phyloP scores from a whole-genome alignment of 2,113 vertebrate genomes.

The Neodontobutis hainanensis region DNA sequence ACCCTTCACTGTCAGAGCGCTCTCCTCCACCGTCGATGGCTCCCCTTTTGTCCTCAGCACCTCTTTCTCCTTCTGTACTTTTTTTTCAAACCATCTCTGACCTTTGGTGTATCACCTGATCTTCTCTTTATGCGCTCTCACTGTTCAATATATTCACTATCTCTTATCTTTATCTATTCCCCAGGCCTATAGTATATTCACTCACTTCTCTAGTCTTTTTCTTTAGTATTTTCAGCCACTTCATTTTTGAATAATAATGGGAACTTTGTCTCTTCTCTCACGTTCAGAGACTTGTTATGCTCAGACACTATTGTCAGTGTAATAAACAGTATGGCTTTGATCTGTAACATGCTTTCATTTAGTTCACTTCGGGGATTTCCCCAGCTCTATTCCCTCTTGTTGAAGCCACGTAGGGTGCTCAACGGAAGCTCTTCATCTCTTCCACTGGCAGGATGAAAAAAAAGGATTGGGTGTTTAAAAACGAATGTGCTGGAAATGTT shows the following conservation, averaged over 20 bases:
- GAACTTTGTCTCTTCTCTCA: constrained; percentile 4
- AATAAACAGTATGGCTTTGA: constrained; percentile 56
- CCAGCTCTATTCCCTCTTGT: constrained; percentile 41
- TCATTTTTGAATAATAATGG: constrained; percentile 11
- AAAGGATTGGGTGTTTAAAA: constrained; percentile 38
- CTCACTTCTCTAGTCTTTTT: not conserved
- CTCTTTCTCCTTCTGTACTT: constrained; percentile 5
- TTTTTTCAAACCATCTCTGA: constrained; percentile 35
- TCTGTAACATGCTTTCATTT: constrained; percentile 54
- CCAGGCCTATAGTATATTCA: not conserved
- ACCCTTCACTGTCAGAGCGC: constrained; percentile 56
- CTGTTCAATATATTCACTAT: constrained; percentile 8
- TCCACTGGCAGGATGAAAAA: constrained; percentile 39
- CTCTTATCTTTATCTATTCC: not conserved
- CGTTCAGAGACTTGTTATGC: constrained; percentile 39
- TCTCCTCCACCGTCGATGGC: constrained; percentile 7
- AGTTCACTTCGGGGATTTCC: constrained; percentile 41
- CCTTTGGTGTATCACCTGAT: constrained; percentile 43
- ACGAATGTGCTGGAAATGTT: constrained; percentile 2
- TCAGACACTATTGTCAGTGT: constrained; percentile 41
- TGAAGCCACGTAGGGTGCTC: constrained; percentile 28
- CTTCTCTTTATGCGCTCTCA: constrained; percentile 22
- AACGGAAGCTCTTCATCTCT: constrained; percentile 52
- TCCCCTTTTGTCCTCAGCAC: constrained; percentile 19
- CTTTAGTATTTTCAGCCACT: not conserved